These are phyloP conservation scores for Ascaphus truei DNA, from an alignment of 2,113 vertebrate genomes.

Conservation along the genomic window DNA sequence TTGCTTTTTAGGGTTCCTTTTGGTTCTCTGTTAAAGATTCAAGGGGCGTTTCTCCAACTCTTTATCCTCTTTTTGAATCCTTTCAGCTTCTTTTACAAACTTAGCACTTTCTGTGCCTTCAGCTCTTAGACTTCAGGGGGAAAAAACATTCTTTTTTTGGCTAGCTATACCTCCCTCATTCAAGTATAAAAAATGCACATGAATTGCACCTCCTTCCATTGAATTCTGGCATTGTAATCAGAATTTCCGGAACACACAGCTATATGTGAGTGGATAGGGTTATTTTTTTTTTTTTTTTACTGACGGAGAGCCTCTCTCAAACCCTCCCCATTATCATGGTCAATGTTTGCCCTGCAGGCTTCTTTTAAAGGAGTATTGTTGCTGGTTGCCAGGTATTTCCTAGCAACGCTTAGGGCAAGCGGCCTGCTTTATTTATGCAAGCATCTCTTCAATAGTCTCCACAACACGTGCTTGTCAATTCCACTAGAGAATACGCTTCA, in stretches of 20 bases:
- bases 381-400: constrained; percentile 77
- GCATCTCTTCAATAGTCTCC: constrained; percentile 76
- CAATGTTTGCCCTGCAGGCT: constrained; percentile 73
- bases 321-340: constrained; percentile 78
- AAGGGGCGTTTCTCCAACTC: constrained; percentile 60
- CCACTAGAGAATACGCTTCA: constrained; percentile 63
- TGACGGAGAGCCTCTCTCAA: constrained; percentile 65
- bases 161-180: constrained; percentile 41
- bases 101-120: constrained; percentile 58
- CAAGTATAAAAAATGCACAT: constrained; percentile 73
- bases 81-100: constrained; percentile 71
- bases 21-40: constrained; percentile 75
- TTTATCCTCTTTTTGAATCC: constrained; percentile 71
- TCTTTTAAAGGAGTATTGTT: constrained; percentile 77
- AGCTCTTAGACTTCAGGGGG: constrained; percentile 49
- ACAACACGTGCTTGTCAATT: constrained; percentile 76
- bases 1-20: constrained; percentile 74
- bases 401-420: constrained; percentile 79
- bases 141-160: constrained; percentile 40
- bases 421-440: constrained; percentile 72
- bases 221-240: constrained; percentile 67
- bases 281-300: constrained; percentile 35
- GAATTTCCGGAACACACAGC: constrained; percentile 79
- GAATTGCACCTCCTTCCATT: constrained; percentile 65
- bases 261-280: constrained; percentile 65